Conservation (phyloP, 2,113 vertebrate genomes). For the human region DNA sequence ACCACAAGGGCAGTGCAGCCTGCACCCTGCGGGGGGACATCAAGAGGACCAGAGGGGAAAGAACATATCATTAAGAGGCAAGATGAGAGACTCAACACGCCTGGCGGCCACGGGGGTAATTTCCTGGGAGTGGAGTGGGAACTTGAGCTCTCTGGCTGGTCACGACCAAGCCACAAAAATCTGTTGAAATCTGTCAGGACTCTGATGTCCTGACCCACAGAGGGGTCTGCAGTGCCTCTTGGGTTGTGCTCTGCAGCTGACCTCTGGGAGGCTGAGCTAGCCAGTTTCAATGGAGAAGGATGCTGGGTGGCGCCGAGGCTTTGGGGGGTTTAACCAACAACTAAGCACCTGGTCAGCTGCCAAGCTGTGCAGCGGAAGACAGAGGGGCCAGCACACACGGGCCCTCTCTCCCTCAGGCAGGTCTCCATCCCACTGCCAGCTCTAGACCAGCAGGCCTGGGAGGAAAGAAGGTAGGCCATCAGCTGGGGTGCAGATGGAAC, state of each 20-base stretch:
- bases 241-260: not conserved
- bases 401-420: not conserved
- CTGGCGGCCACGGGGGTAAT: accelerated
- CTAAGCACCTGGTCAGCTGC: not conserved
- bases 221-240: not conserved
- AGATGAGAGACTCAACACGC: accelerated
- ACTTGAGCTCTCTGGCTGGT: not conserved
- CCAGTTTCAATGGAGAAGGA: not conserved
- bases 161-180: not conserved
- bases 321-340: not conserved
- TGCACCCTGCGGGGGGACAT: conserved; percentile 87
- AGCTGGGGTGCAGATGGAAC: accelerated
- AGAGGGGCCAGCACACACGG: not conserved
- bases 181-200: not conserved
- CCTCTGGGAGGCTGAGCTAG: not conserved
- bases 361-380: not conserved
- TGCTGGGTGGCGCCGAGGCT: not conserved
- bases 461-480: not conserved
- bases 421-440: not conserved
- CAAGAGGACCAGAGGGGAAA: not conserved
- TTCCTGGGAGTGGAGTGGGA: not conserved
- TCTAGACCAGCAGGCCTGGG: not conserved
- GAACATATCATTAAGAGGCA: not conserved
- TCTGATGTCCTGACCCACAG: not conserved
- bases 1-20: conserved; percentile 98